Evolutionary conservation across 2,113 vertebrate species (phyloP).

Genomic region (Salminus brasiliensis): DNA sequence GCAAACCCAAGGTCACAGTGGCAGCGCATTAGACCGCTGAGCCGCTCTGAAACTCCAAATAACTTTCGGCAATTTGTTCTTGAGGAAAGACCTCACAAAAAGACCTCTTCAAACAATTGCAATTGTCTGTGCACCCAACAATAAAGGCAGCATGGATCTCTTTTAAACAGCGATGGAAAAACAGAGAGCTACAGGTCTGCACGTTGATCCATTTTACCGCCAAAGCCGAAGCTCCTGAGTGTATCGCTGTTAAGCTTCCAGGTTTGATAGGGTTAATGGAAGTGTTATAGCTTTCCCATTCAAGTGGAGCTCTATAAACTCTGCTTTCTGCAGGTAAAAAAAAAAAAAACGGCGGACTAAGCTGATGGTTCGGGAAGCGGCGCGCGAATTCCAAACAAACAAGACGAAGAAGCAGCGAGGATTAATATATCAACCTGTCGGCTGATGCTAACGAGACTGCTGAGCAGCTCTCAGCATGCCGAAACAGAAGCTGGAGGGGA

Average conservation of each 20-base stretch:
- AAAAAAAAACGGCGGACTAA: neutral
- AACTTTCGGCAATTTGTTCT: too few relatives aligned
- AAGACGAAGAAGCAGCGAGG: neutral
- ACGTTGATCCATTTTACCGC: too few relatives aligned
- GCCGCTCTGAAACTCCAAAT: too few relatives aligned
- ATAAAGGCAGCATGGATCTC: too few relatives aligned
- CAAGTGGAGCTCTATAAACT: neutral
- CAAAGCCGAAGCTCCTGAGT: too few relatives aligned
- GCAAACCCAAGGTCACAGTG: too few relatives aligned
- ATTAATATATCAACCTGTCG: neutral
- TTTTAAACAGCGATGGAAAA: too few relatives aligned
- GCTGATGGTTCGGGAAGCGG: neutral
- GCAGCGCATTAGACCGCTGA: too few relatives aligned
- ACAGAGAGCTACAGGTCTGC: too few relatives aligned
- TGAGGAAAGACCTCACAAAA: too few relatives aligned
- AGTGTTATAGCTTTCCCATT: neutral
- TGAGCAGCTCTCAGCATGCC: neutral
- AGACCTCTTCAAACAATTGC: too few relatives aligned
- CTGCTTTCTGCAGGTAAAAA: neutral
- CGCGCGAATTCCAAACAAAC: neutral
- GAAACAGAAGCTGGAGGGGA: neutral
- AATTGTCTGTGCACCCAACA: too few relatives aligned
- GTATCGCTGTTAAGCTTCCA: neutral
- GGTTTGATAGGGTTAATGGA: neutral
- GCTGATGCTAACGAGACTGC: neutral